Evolutionary conservation across 2,113 vertebrate genomes (phyloP).

Genomic region (Epinephelus lanceolatus): DNA sequence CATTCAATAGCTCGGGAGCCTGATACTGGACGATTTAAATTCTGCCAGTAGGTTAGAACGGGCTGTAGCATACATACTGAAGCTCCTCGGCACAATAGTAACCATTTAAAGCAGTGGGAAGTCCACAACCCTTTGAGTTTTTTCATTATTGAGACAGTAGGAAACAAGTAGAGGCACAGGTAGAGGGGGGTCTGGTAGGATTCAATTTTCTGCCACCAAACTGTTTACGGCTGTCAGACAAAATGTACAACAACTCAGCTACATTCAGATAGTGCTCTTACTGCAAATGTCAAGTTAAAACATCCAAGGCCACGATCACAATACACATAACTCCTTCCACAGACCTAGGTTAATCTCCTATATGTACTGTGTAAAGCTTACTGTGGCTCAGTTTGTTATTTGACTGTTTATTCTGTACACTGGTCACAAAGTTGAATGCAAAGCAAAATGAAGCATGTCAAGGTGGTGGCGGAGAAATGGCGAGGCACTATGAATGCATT

Average conservation of each 20-base stretch:
- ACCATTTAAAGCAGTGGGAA: neutral
- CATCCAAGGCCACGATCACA: neutral
- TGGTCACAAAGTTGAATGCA: neutral
- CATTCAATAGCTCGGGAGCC: neutral
- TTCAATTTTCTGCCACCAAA: neutral
- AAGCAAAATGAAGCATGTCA: neutral
- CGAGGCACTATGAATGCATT: neutral
- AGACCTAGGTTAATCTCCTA: neutral
- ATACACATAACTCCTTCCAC: accelerated
- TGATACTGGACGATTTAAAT: neutral
- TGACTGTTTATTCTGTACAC: neutral
- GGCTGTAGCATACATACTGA: neutral
- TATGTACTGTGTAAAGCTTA: neutral
- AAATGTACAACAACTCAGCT: neutral
- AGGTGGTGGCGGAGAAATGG: neutral
- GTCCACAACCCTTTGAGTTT: neutral
- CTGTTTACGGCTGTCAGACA: neutral
- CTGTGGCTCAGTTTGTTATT: neutral
- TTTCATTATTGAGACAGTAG: neutral
- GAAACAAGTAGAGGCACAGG: neutral
- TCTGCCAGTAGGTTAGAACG: neutral
- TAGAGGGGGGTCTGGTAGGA: neutral
- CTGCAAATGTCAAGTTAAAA: neutral
- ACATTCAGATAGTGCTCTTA: neutral
- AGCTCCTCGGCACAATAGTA: neutral